Evolutionary conservation across 2,113 vertebrate genomes (phyloP).

Genomic region (Perca schrenkii): DNA sequence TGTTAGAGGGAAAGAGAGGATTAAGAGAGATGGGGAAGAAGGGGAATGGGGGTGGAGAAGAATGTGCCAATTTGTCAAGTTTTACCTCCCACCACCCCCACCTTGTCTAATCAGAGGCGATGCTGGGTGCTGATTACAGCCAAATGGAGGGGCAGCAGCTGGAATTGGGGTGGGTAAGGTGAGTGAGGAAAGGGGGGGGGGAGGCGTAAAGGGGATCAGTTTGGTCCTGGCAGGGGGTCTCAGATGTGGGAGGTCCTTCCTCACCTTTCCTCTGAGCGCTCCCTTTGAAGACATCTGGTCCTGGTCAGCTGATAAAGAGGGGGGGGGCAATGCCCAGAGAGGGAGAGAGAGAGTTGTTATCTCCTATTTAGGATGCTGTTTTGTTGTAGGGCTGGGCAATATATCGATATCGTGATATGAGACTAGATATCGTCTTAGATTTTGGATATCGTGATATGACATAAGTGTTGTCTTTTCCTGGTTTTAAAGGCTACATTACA

Average conservation of each 20-base stretch:
- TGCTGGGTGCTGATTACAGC: slow-evolving; percentile 90
- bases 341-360: slow-evolving; percentile 11
- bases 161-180: slow-evolving; percentile 23
- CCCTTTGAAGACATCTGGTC: slow-evolving; percentile 75
- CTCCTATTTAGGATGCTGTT: slow-evolving; percentile 27
- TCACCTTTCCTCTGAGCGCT: slow-evolving; percentile 49
- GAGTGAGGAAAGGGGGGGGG: slow-evolving; percentile 79
- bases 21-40: slow-evolving; percentile 53
- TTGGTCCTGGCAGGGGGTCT: slow-evolving; percentile 62
- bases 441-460: too few relatives aligned
- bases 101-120: slow-evolving; percentile 88
- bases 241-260: slow-evolving; percentile 59
- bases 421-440: too few relatives aligned
- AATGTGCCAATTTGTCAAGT: slow-evolving; percentile 82
- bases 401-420: too few relatives aligned
- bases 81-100: slow-evolving; percentile 76
- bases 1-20: slow-evolving; percentile 70
- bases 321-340: slow-evolving; percentile 8
- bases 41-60: slow-evolving; percentile 83
- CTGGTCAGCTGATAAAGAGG: slow-evolving; percentile 70
- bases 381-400: background rate
- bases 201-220: slow-evolving; percentile 83
- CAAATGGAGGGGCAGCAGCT: slow-evolving; percentile 87
- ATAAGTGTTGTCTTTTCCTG: too few relatives aligned
- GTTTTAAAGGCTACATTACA: too few relatives aligned